phyloP scores from a whole-genome alignment of 2,888 invertebrate genomes.

The Biston betularia region DNA sequence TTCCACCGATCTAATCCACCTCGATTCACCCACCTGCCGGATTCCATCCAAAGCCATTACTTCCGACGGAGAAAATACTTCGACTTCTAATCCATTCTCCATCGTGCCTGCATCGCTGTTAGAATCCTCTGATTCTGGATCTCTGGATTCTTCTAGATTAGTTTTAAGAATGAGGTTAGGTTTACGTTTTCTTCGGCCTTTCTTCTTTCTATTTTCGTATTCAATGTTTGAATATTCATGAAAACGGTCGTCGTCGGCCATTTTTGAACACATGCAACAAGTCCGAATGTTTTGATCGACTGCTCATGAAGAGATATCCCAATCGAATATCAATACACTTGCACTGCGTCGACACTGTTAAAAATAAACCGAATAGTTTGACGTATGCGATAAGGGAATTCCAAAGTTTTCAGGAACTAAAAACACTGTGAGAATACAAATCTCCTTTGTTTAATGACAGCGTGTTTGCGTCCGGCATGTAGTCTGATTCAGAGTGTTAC shows the following conservation, averaged over 20 bases:
- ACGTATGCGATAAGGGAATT: slow-evolving; percentile 9
- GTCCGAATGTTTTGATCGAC: slow-evolving; percentile 1
- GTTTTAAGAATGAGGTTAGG: slow-evolving; percentile 4
- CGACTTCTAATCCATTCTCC: slow-evolving; percentile 1
- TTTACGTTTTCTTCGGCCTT: slow-evolving; percentile 44
- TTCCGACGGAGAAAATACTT: not conserved
- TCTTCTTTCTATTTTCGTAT: slow-evolving; percentile 20
- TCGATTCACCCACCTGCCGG: not conserved
- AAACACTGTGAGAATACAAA: slow-evolving; percentile 3
- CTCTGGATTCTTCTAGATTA: not conserved
- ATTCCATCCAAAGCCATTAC: slow-evolving; percentile 13
- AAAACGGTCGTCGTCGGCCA: slow-evolving; percentile 11
- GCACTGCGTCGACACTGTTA: slow-evolving; percentile 7
- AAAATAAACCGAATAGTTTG: slow-evolving; percentile 9
- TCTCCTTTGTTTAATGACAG: slow-evolving; percentile 23
- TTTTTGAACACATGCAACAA: slow-evolving; percentile 2
- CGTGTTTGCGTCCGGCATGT: slow-evolving; percentile 15
- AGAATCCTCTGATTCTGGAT: slow-evolving; percentile 17
- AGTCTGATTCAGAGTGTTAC: slow-evolving; percentile 23
- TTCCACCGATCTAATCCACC: slow-evolving; percentile 8
- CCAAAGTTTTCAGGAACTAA: slow-evolving; percentile 9
- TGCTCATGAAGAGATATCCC: not conserved
- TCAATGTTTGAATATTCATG: slow-evolving; percentile 16
- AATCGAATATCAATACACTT: not conserved
- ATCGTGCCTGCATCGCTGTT: slow-evolving; percentile 2